A percentile compares a stretch with the other conserved stretches of the same genome.
Evolutionary conservation across 2,888 invertebrate species (phyloP).

Genomic region (Sipunculus nudus): DNA sequence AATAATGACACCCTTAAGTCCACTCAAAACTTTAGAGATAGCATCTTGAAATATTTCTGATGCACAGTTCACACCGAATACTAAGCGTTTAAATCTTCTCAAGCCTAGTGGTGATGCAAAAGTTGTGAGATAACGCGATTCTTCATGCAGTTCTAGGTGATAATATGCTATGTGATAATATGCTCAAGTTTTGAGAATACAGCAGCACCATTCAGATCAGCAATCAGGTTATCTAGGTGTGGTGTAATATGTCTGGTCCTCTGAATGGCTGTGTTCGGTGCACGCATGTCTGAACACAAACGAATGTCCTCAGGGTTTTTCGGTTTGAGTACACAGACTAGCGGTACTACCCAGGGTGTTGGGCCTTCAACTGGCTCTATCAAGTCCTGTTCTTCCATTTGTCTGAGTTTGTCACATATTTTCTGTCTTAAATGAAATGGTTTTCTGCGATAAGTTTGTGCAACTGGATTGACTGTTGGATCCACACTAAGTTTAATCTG

Average conservation of each 20-base stretch:
- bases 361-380: slow-evolving; percentile 15
- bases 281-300: slow-evolving; percentile 44
- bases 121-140: slow-evolving; percentile 30
- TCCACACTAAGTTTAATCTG: slow-evolving; percentile 1
- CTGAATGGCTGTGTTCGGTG: slow-evolving; percentile 39
- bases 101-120: slow-evolving; percentile 33
- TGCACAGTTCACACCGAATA: slow-evolving; percentile 25
- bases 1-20: slow-evolving; percentile 12
- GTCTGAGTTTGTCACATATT: slow-evolving; percentile 2
- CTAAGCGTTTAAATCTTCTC: slow-evolving; percentile 24
- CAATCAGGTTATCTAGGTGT: slow-evolving; percentile 8
- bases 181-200: slow-evolving; percentile 16
- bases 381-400: slow-evolving; percentile 1
- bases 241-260: slow-evolving; percentile 10
- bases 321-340: slow-evolving; percentile 5
- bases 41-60: slow-evolving; percentile 21
- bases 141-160: slow-evolving; percentile 9
- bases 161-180: slow-evolving; percentile 11
- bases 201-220: slow-evolving; percentile 21
- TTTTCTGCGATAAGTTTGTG: not conserved
- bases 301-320: slow-evolving; percentile 33
- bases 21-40: slow-evolving; percentile 10
- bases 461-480: not conserved
- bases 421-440: slow-evolving; percentile 3
- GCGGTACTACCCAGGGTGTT: slow-evolving; percentile 18